phyloP scores from a whole-genome alignment of 1,140 invertebrate genomes.

The Bombus pascuorum region DNA sequence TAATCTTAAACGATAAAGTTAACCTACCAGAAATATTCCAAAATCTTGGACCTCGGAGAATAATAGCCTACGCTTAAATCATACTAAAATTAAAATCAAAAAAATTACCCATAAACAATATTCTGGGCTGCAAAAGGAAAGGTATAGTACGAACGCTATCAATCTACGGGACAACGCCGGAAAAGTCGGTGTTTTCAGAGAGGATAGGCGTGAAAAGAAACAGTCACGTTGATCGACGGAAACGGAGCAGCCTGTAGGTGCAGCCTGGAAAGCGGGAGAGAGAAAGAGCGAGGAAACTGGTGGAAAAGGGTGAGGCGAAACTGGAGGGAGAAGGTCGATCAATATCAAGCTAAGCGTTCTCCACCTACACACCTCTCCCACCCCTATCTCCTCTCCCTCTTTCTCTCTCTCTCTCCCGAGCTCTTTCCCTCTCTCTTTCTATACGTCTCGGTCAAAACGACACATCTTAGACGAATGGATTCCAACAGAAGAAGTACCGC shows the following conservation, averaged over 20 bases:
- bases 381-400: neutral
- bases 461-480: constrained; percentile 37
- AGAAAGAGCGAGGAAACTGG: constrained; percentile 58
- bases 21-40: too few species aligned
- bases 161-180: neutral
- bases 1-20: too few species aligned
- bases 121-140: too few species aligned
- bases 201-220: constrained; percentile 26
- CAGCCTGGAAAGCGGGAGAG: constrained; percentile 23
- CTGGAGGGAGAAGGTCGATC: constrained; percentile 72
- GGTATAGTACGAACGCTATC: too few species aligned
- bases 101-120: too few species aligned
- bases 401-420: neutral
- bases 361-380: constrained; percentile 50
- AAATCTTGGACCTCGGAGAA: too few species aligned
- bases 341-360: constrained; percentile 76
- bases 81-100: too few species aligned
- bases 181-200: neutral
- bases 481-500: neutral
- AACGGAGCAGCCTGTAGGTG: constrained; percentile 50
- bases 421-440: neutral
- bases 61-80: too few species aligned
- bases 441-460: constrained; percentile 14
- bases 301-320: constrained; percentile 44
- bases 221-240: constrained; percentile 42